phyloP scores from a whole-genome alignment of 2,797 vertebrate species.

The Phalloptychus januarius region DNA sequence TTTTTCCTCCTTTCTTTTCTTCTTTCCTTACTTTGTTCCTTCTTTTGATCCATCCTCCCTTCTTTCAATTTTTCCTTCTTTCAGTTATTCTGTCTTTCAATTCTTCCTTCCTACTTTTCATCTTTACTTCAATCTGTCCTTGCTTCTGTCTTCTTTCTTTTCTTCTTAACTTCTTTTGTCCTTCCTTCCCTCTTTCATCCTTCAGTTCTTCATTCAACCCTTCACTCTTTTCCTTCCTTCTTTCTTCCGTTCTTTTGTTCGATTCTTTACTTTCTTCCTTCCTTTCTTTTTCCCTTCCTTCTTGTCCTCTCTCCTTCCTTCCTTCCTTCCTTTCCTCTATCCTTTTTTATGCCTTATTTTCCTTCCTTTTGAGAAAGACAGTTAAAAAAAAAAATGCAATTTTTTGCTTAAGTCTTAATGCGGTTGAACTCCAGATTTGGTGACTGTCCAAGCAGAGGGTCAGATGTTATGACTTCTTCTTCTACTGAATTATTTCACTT shows the following conservation, averaged over 20 bases:
- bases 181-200: no score
- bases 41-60: no score
- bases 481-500: slow-evolving; percentile 36
- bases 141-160: no score
- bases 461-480: slow-evolving; percentile 32
- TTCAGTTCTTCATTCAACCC: not conserved
- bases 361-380: not conserved
- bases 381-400: not conserved
- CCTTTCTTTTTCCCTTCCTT: no score
- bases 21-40: no score
- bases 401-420: not conserved
- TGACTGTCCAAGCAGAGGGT: not conserved
- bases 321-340: not conserved
- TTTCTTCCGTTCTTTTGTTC: not conserved
- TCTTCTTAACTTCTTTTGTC: not conserved
- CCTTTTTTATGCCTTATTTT: not conserved
- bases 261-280: not conserved
- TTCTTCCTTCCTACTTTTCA: no score
- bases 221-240: no score
- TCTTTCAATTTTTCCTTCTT: no score
- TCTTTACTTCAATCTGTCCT: no score
- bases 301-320: no score
- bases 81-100: no score
- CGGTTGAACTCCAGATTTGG: not conserved
- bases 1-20: not conserved